Base-by-base conservation (phyloP, 2,797 vertebrate species). In the Cetoscarus ocellatus region DNA sequence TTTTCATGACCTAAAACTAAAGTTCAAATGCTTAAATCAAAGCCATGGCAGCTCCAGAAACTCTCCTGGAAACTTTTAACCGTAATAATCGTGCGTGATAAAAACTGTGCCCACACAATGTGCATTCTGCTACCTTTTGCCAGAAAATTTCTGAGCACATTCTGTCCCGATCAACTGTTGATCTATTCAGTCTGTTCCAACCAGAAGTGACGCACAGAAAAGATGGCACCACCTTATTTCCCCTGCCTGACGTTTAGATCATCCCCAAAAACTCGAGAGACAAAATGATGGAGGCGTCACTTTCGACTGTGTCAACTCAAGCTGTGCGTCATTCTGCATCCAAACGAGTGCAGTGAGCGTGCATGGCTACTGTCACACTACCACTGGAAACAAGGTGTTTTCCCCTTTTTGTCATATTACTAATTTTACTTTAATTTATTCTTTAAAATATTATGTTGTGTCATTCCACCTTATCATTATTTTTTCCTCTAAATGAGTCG, bases 301-400 rank as follows among this genome's bases (percentile, higher is more conserved):
- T 39, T 13, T 47, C 38, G 17, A 39, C 27, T 45, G 60, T 56
- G 47, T 61, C 44, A 17, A 48, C 10, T n/a, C 15, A 47, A 38
- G 18, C 42, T 58, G 53, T 19, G 67, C 18, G 61, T 50, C 57
- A 59, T 35, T 36, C 51, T 56, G 34, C 1, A 27, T 10, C 34
- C 14, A 48, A 51, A 45, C 9, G 58, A 44, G 27, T 15, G 44
- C 14, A 60, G 3, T 7, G 34, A 34, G 43, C 17, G 58, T 15
- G 12, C 5, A 14, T 44, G 12, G 12, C 43, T 13, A 44, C 27
- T 27, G 27, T 27, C 43, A 44, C 43, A 44, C 12, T 14, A 13
- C 13, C 43, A 44, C 5, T 44, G 40, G 13, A 44, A 44, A 44
- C 3, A 14, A 1, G 5, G 1, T 39, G 1, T 56, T 13, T 35